Conservation (phyloP, 2,797 vertebrate genomes). For the Lepidocolaptes lacrymiger region DNA sequence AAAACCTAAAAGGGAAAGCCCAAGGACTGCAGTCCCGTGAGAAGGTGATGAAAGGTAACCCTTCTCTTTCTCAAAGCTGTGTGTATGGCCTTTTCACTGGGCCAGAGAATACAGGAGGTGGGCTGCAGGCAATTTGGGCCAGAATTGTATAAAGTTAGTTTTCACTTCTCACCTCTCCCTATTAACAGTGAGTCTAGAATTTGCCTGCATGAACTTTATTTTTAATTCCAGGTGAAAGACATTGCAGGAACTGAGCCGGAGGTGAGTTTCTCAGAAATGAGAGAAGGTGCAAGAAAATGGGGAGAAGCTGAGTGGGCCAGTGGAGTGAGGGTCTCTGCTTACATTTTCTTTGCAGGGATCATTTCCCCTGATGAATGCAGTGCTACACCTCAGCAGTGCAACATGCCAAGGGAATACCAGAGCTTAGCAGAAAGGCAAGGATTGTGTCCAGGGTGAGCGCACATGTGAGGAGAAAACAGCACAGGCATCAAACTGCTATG, state of each 20-base stretch:
- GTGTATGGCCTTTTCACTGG: background rate
- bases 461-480: background rate
- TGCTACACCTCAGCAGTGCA: rapidly evolving
- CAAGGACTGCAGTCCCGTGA: background rate
- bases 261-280: background rate
- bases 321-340: background rate
- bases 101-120: background rate
- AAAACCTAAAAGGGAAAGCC: background rate
- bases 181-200: background rate
- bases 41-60: background rate
- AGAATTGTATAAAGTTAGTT: background rate
- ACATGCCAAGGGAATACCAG: rapidly evolving
- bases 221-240: conserved; percentile 13
- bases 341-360: background rate
- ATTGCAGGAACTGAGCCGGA: background rate
- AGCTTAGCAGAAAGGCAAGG: background rate
- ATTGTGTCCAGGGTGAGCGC: background rate
- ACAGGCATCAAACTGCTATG: rapidly evolving
- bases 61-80: background rate
- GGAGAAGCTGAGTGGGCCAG: background rate
- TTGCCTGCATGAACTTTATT: background rate
- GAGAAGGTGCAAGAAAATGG: background rate
- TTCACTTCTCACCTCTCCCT: background rate
- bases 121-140: background rate
- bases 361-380: background rate